Percentiles rank a stretch among this genome's conserved stretches.
These are phyloP conservation scores for fruit fly (Drosophila melanogaster) DNA, from an alignment of 1,140 invertebrate species.

Conservation along the genomic window Release_6_plus_ISO1_MT NC_004354.4:3264001-3264500, in stretches of 20 bases:
- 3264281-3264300: conserved; percentile 18
- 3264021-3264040: conserved; percentile 1
- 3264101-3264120: neutral
- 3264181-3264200: neutral
- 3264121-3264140: neutral
- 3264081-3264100: neutral
- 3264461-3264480: conserved; percentile 34
- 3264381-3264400: neutral
- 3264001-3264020: conserved; percentile 28
- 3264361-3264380: conserved; percentile 38
- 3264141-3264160: neutral
- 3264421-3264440: neutral
- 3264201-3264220: no score
- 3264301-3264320: conserved; percentile 17
- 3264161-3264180: neutral
- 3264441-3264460: neutral
- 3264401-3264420: neutral
- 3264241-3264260: conserved; percentile 2
- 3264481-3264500: neutral
- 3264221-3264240: neutral
- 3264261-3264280: conserved; percentile 31
- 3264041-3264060: conserved; percentile 21
- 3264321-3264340: conserved; percentile 33
- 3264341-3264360: neutral
- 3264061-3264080: conserved; percentile 7